Conservation (phyloP, 2,113 vertebrate genomes). For the Lipotes vexillifer region DNA sequence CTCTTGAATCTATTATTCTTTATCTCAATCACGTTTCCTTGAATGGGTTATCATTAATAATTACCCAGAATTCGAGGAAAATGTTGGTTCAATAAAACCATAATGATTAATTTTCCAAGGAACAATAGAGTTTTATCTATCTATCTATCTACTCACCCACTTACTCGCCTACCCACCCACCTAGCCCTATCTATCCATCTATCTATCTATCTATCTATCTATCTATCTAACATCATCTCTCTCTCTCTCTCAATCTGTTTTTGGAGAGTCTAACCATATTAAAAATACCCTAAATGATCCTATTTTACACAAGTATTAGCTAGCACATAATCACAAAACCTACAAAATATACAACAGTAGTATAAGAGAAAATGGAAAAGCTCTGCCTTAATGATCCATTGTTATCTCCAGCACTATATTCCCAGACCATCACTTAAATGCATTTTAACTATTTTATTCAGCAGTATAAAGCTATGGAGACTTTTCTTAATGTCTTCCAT, state of each 20-base stretch:
- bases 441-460: not conserved
- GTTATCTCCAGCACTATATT: not conserved
- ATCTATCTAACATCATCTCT: not conserved
- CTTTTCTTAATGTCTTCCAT: not conserved
- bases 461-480: not conserved
- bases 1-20: not conserved
- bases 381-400: not conserved
- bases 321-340: not conserved
- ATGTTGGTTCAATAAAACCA: constrained; percentile 23
- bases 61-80: not conserved
- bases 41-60: not conserved
- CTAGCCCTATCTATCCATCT: no score
- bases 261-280: not conserved
- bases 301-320: not conserved
- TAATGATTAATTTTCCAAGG: not conserved
- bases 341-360: not conserved
- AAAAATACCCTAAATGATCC: not conserved
- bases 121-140: not conserved
- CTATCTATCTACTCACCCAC: no score
- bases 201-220: not conserved
- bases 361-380: not conserved
- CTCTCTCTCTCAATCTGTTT: not conserved
- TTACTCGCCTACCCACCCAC: no score
- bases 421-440: not conserved
- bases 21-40: not conserved